A percentile compares a stretch with the other conserved stretches of the same genome.
These are phyloP conservation scores for Phyto melanocephala DNA, from an alignment of 2,888 invertebrate species.

Conservation along the genomic window DNA sequence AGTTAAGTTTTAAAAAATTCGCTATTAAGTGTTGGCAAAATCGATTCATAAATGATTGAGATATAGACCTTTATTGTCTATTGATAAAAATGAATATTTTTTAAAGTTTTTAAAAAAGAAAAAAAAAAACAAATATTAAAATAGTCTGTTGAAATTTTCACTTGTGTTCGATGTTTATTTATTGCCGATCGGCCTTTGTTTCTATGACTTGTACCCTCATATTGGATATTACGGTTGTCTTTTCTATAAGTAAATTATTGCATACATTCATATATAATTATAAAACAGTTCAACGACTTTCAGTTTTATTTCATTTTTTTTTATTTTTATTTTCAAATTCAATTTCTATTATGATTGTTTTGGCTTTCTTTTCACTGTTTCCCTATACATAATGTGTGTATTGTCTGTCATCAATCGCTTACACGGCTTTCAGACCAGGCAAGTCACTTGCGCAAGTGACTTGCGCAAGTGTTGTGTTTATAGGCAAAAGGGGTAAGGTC, in stretches of 20 bases:
- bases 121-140: neutral
- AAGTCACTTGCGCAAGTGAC: too few relatives aligned
- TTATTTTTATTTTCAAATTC: conserved; percentile 28
- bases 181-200: neutral
- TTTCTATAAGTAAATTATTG: neutral
- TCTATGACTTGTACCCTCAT: neutral
- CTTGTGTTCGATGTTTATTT: conserved; percentile 24
- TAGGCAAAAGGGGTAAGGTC: too few relatives aligned
- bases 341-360: conserved; percentile 32
- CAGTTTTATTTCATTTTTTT: conserved; percentile 44
- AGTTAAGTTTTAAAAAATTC: too few relatives aligned
- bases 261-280: conserved; percentile 11
- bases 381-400: conserved; percentile 13
- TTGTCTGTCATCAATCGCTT: conserved; percentile 58
- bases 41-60: too few relatives aligned
- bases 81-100: too few relatives aligned
- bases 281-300: conserved; percentile 63
- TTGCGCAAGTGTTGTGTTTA: too few relatives aligned
- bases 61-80: too few relatives aligned
- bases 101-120: too few relatives aligned
- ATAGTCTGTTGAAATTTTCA: conserved; percentile 42
- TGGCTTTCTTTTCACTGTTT: conserved; percentile 31
- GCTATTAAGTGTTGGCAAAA: too few relatives aligned
- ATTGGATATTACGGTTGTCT: conserved; percentile 20
- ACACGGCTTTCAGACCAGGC: too few relatives aligned